Conservation (phyloP, 1,140 invertebrate genomes). For the Calephelis nemesis region DNA sequence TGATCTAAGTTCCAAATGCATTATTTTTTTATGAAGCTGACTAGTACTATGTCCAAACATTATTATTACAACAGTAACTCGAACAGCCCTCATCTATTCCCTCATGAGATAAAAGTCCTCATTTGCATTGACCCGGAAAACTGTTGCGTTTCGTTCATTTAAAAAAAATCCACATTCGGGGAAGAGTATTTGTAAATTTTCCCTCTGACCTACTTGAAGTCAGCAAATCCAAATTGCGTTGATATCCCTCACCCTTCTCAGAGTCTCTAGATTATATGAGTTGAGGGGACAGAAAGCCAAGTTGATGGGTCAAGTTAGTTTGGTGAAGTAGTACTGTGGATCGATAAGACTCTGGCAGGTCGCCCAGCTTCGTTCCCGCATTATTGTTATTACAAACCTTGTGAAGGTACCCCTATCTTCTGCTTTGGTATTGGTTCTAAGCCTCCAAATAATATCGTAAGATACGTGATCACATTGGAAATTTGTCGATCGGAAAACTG, state of each 20-base stretch:
- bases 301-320: slow-evolving; percentile 53
- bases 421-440: slow-evolving; percentile 58
- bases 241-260: slow-evolving; percentile 46
- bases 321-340: slow-evolving; percentile 57
- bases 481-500: slow-evolving; percentile 47
- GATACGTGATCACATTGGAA: slow-evolving; percentile 50
- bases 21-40: too few relatives aligned
- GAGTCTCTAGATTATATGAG: slow-evolving; percentile 36
- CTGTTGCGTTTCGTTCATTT: slow-evolving; percentile 56
- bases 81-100: not conserved
- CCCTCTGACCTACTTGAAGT: slow-evolving; percentile 75
- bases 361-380: slow-evolving; percentile 68
- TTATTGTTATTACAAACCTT: slow-evolving; percentile 75
- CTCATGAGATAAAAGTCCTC: slow-evolving; percentile 17
- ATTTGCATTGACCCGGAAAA: slow-evolving; percentile 70
- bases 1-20: too few relatives aligned
- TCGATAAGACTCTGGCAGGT: slow-evolving; percentile 73
- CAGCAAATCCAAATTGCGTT: slow-evolving; percentile 44
- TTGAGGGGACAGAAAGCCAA: slow-evolving; percentile 41
- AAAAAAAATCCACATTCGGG: slow-evolving; percentile 66
- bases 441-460: slow-evolving; percentile 65
- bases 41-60: not conserved
- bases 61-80: not conserved
- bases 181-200: slow-evolving; percentile 74
- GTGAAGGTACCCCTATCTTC: slow-evolving; percentile 57